These are phyloP conservation scores for Apotomis capreana DNA, from an alignment of 2,888 invertebrate species.

Conservation along the genomic window DNA sequence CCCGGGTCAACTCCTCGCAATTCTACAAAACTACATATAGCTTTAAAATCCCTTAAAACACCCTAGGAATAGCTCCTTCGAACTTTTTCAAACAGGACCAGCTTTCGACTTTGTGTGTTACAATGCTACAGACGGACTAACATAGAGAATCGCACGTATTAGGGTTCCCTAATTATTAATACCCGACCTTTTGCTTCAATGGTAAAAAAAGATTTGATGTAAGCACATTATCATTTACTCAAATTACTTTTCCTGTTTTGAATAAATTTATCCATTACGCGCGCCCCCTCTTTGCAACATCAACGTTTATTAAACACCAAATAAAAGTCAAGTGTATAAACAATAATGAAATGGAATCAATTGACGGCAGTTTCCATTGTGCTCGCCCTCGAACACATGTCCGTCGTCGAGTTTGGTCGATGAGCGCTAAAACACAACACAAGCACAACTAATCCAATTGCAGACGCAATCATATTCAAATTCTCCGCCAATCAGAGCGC, in stretches of 20 bases:
- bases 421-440: slow-evolving; percentile 71
- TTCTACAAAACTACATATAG: not conserved
- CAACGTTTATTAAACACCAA: slow-evolving; percentile 24
- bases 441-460: slow-evolving; percentile 68
- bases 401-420: slow-evolving; percentile 59
- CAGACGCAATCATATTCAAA: slow-evolving; percentile 66
- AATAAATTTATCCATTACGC: slow-evolving; percentile 4
- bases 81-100: too few species aligned
- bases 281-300: slow-evolving; percentile 9
- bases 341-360: slow-evolving; percentile 29
- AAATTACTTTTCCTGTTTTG: not conserved
- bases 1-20: too few species aligned
- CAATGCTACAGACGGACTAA: too few species aligned
- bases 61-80: too few species aligned
- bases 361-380: slow-evolving; percentile 4
- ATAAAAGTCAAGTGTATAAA: slow-evolving; percentile 34
- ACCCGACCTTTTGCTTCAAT: too few species aligned
- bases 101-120: too few species aligned
- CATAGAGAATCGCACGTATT: too few species aligned
- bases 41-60: too few species aligned
- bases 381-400: slow-evolving; percentile 56
- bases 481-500: slow-evolving; percentile 59
- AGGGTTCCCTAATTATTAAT: too few species aligned
- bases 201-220: too few species aligned
- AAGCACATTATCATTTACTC: not conserved